Evolutionary conservation across 2,113 vertebrate genomes (phyloP).

Genomic region (Uria lomvia): DNA sequence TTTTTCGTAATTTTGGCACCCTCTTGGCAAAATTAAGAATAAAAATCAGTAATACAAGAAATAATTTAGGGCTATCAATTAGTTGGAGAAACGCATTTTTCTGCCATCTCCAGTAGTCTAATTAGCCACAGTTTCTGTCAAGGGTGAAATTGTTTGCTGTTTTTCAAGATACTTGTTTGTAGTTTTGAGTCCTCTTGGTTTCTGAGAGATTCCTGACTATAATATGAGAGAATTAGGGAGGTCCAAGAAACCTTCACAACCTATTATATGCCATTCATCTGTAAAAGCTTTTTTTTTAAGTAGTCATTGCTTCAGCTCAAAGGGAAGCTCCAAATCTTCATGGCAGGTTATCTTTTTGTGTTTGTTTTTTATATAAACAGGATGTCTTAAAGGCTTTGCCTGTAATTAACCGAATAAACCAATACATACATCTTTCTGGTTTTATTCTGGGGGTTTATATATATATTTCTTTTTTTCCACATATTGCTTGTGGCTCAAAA

Average conservation of each 20-base stretch:
- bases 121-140: not conserved
- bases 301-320: not conserved
- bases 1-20: not conserved
- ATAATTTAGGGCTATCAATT: not conserved
- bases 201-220: not conserved
- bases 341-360: not conserved
- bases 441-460: not conserved
- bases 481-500: not conserved
- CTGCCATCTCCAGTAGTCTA: not conserved
- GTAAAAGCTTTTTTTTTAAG: not conserved
- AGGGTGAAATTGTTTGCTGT: not conserved
- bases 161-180: not conserved
- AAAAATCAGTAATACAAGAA: not conserved
- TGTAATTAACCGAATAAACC: not conserved
- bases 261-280: not conserved
- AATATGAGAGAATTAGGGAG: not conserved
- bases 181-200: not conserved
- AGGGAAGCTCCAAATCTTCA: not conserved
- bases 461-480: not conserved
- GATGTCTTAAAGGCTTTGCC: not conserved
- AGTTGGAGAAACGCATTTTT: not conserved
- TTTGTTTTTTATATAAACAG: not conserved
- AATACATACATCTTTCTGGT: not conserved
- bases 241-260: not conserved
- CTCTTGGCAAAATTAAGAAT: not conserved